Conservation (phyloP, 2,888 invertebrate genomes). For the Xanthia icteritia region DNA sequence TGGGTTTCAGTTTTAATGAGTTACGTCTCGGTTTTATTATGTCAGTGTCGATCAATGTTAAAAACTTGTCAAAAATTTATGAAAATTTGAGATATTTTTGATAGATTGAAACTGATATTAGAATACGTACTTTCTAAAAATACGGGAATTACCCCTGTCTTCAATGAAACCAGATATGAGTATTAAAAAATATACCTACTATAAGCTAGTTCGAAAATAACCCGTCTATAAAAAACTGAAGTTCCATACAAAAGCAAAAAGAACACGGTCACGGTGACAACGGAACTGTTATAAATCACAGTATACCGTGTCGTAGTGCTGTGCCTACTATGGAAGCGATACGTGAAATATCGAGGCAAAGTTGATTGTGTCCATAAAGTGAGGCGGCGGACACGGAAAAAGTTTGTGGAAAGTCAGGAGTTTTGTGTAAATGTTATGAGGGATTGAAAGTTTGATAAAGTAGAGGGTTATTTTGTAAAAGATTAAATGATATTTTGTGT, state of each 20-base stretch:
- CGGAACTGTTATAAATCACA: conserved; percentile 60
- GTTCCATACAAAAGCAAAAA: conserved; percentile 21
- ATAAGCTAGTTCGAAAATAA: not conserved
- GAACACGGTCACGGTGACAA: conserved; percentile 35
- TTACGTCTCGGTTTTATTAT: too few relatives aligned
- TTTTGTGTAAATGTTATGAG: not conserved
- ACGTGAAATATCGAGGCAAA: conserved; percentile 44
- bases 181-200: not conserved
- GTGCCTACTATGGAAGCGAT: conserved; percentile 25
- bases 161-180: not conserved
- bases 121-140: too few relatives aligned
- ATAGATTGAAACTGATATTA: too few relatives aligned
- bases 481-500: too few relatives aligned
- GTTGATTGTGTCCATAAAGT: conserved; percentile 38
- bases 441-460: not conserved
- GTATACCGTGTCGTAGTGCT: conserved; percentile 27
- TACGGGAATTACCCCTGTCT: too few relatives aligned
- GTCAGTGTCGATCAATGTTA: too few relatives aligned
- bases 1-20: too few relatives aligned
- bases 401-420: not conserved
- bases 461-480: too few relatives aligned
- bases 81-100: too few relatives aligned
- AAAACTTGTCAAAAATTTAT: too few relatives aligned
- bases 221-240: not conserved
- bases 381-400: conserved; percentile 1